Evolutionary conservation across 2,797 vertebrate species (phyloP).

Genomic region (Danio jaintianensis): DNA sequence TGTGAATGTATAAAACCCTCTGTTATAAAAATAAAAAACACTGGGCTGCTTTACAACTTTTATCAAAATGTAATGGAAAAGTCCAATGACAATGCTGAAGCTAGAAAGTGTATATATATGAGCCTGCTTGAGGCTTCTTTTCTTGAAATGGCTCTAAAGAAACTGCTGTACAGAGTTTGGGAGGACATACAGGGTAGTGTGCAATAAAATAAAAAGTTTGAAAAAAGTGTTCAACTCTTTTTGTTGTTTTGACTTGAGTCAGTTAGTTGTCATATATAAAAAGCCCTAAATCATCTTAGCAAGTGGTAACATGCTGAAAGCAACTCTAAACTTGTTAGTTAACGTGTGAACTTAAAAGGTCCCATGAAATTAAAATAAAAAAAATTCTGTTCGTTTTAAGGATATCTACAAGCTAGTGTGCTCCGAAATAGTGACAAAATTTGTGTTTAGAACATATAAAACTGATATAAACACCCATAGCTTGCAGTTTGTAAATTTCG

Average conservation of each 20-base stretch:
- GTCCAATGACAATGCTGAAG: neutral
- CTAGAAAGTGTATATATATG: neutral
- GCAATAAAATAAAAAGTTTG: conserved; percentile 34
- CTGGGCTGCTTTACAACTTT: conserved; percentile 23
- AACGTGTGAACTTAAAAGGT: too few species aligned
- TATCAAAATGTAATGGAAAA: neutral
- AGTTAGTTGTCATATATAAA: neutral
- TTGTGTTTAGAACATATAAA: too few species aligned
- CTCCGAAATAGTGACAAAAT: too few species aligned
- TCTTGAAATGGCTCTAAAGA: neutral
- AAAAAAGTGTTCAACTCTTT: neutral
- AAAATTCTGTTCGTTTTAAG: too few species aligned
- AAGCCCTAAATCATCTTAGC: neutral
- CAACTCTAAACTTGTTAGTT: neutral
- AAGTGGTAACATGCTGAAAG: neutral
- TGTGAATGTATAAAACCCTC: conserved; percentile 34
- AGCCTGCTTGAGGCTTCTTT: neutral
- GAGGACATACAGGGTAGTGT: conserved; percentile 28
- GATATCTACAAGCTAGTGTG: too few species aligned
- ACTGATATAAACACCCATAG: too few species aligned
- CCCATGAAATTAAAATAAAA: too few species aligned
- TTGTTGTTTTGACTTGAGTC: neutral
- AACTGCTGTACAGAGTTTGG: conserved; percentile 20
- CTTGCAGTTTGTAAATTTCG: too few species aligned
- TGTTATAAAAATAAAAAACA: conserved; percentile 12